Conservation (phyloP, 2,797 vertebrate species). For the Phrynocephalus guinanensis region DNA sequence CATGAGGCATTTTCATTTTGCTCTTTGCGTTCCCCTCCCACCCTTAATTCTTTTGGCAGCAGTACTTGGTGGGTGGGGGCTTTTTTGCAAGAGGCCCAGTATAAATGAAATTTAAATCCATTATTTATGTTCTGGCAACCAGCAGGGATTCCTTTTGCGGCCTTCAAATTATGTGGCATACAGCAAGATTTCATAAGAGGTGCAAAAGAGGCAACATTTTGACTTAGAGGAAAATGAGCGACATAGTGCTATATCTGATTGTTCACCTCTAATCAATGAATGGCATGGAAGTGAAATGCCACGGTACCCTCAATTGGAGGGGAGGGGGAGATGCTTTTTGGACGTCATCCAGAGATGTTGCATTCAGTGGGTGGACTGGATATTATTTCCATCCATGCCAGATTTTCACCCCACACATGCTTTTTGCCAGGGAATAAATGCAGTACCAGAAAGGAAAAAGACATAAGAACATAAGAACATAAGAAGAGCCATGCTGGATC, state of each 20-base stretch:
- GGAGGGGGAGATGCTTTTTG: neutral
- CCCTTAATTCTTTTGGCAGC: slow-evolving; percentile 41
- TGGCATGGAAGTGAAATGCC: slow-evolving; percentile 22
- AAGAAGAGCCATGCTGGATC: too few relatives aligned
- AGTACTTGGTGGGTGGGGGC: slow-evolving; percentile 9
- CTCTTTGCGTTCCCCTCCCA: slow-evolving; percentile 41
- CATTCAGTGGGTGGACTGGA: too few relatives aligned
- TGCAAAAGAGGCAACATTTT: slow-evolving; percentile 14
- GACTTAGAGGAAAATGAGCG: slow-evolving; percentile 26
- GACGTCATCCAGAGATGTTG: neutral
- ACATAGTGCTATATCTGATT: neutral
- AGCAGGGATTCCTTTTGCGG: slow-evolving; percentile 26
- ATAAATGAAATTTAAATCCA: slow-evolving; percentile 47
- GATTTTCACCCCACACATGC: too few relatives aligned
- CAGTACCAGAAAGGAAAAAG: neutral
- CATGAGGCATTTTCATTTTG: slow-evolving; percentile 59
- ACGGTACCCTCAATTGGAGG: neutral
- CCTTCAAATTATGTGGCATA: slow-evolving; percentile 2
- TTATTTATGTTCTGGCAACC: slow-evolving; percentile 50
- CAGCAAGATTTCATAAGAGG: slow-evolving; percentile 33
- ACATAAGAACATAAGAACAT: neutral
- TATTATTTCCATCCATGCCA: too few relatives aligned
- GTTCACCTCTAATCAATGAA: slow-evolving; percentile 39
- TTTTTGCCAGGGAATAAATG: too few relatives aligned
- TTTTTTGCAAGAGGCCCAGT: slow-evolving; percentile 31